Evolutionary conservation across 2,797 vertebrate species (phyloP), one percentile per base, ranked within the genome.

Genomic region (Sebastes iracundus): DNA sequence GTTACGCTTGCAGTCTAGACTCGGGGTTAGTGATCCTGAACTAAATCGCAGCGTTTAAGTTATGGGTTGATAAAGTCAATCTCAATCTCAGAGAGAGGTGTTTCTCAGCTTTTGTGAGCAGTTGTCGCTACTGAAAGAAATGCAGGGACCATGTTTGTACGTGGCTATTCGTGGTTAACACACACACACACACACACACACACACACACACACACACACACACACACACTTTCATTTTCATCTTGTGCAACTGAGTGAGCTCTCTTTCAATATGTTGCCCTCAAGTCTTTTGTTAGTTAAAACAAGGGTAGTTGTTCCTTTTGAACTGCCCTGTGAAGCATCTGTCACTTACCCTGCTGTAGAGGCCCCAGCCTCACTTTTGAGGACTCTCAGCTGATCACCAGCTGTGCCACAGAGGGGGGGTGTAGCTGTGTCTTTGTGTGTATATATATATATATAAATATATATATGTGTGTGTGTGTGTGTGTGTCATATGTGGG

Each of bases 361-460:
- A 4, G 13, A 73, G 46, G 66, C 72, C 49, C 9, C 14, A n/a
- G 32, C 32, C 52, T 84, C 55, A 52, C 49, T 83, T 52, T 49
- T 12, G 71, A 38, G 27, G 64, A 25, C 60, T 38, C 79, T 79
- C 81, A 88, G 86, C 86, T 91, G 87, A 90, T 87, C 80, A 77
- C 80, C 88, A 91, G 88, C 89, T 91, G 84, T 81, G 75, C 65
- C 61, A 70, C 66, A 75, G 33, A 65, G 20, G 67, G n/a, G 16
- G 10, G 27, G 28, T 72, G 49, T 25, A n/a, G 72, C 22, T 73
- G 9, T 72, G 63, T 65, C 25, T 81, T 18, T 33, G 25, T 72
- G 16, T 81, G 59, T 46, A 1, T n/a, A 10, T n/a, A 52, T n/a
- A n/a, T 7, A 6, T 14, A 6, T 2, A 18, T 16, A 38, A 5